phyloP scores from a whole-genome alignment of 1,140 invertebrate genomes.

The Neodiprion virginianus region DNA sequence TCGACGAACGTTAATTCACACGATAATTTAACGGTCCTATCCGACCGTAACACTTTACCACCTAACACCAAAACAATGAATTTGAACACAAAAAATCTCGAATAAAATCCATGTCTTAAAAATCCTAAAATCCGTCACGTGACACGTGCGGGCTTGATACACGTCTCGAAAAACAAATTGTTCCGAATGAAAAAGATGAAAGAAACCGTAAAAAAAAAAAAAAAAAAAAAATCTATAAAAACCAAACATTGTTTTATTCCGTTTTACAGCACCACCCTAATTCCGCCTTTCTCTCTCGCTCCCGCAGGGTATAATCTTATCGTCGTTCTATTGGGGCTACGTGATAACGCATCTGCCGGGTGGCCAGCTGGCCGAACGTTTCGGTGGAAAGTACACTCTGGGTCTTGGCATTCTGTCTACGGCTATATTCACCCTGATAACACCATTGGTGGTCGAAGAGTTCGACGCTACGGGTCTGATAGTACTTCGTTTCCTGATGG shows the following conservation, averaged over 20 bases:
- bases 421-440: constrained; percentile 65
- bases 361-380: constrained; percentile 73
- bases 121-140: too few species aligned
- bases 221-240: not conserved
- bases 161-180: too few species aligned
- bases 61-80: too few species aligned
- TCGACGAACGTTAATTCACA: too few species aligned
- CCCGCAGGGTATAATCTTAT: constrained; percentile 68
- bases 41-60: too few species aligned
- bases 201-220: not conserved
- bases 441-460: constrained; percentile 55
- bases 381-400: constrained; percentile 76
- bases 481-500: constrained; percentile 52
- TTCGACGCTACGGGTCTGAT: constrained; percentile 43
- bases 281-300: too few species aligned
- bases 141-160: too few species aligned
- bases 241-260: not conserved
- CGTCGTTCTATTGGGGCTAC: constrained; percentile 76
- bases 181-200: too few species aligned
- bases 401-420: constrained; percentile 74
- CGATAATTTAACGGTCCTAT: too few species aligned
- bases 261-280: too few species aligned
- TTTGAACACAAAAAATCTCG: too few species aligned
- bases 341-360: constrained; percentile 74
- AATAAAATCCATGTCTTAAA: too few species aligned